Conservation (phyloP, 2,113 vertebrate genomes). For the Oceanites oceanicus region DNA sequence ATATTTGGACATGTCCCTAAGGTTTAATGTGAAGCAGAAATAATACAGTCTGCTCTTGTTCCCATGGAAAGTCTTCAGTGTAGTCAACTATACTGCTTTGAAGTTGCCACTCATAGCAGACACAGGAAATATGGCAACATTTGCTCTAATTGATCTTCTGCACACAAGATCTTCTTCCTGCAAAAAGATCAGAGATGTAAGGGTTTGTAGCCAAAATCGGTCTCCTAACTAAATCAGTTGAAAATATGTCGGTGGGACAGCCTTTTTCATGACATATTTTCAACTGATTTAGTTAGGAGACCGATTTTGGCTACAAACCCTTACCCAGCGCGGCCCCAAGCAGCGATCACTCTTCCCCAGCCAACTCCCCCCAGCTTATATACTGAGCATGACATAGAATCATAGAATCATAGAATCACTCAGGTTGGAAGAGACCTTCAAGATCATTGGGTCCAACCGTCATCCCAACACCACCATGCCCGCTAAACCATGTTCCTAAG, state of each 20-base stretch:
- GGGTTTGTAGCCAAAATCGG: neutral
- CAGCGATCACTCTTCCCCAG: too few species aligned
- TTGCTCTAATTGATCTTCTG: neutral
- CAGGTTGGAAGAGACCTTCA: too few species aligned
- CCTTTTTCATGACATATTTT: too few species aligned
- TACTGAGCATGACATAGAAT: too few species aligned
- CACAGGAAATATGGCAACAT: neutral
- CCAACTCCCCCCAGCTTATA: too few species aligned
- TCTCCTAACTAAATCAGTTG: neutral
- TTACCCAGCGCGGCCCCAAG: too few species aligned
- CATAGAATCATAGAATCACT: too few species aligned
- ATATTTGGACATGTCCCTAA: neutral
- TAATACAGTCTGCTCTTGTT: neutral
- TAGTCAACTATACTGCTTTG: neutral
- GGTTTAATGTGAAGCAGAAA: neutral
- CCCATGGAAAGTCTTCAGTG: neutral
- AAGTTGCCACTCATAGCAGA: neutral
- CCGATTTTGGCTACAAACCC: too few species aligned
- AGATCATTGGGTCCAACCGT: too few species aligned
- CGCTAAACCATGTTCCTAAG: too few species aligned
- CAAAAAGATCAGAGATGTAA: neutral
- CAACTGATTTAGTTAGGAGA: too few species aligned
- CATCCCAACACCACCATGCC: too few species aligned
- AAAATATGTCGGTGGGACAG: neutral
- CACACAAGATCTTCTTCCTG: neutral